Base-by-base conservation (phyloP, 2,797 vertebrate genomes). In the Anguilla anguilla region DNA sequence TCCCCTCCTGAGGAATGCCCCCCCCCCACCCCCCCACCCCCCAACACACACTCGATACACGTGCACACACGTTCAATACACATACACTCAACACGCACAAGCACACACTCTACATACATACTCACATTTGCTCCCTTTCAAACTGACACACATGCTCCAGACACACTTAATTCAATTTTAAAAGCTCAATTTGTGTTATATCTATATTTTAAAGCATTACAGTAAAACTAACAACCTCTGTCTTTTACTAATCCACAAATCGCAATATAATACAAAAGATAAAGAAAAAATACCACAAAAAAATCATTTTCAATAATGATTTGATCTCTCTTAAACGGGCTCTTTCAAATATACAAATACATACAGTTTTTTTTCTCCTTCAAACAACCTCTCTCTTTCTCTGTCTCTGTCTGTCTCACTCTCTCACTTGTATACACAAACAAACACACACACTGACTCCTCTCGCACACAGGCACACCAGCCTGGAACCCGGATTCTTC, bases 401-500 rank as follows among this genome's bases (percentile, higher is more conserved):
- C n/a, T 31, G 6, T 72, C 28, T 72, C 69, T 72, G 25, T 69
- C 22, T 28, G 25, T 69, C 92, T 87, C 72, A 87, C 67, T 86
- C 88, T 87, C 87, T 87, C 43, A 49, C 35, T 1, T 35, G 35
- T 35, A 51, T 49, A 51, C 61, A 86, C 64, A 86, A 61, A 72
- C 79, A 87, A 19, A 85, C 31, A 31, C 89, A 83, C 55, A 35
- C 51, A 86, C 22, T 10, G 67, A 87, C 74, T 31, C 28, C 74
- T 31, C 28, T 88, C 85, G 82, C 86, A 64, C 61, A 79, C 64
- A 72, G 57, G 86, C 88, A 89, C 39, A 84, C 64, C 83, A 82
- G 39, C 51, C 69, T 57, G 39, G 28, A 74, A 83, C 86, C 35
- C 51, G 95, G 96, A 95, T 96, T 97, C 96, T 94, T 35, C 95